Evolutionary conservation across 2,888 invertebrate genomes (phyloP).

Genomic region (Hyposoter didymator): DNA sequence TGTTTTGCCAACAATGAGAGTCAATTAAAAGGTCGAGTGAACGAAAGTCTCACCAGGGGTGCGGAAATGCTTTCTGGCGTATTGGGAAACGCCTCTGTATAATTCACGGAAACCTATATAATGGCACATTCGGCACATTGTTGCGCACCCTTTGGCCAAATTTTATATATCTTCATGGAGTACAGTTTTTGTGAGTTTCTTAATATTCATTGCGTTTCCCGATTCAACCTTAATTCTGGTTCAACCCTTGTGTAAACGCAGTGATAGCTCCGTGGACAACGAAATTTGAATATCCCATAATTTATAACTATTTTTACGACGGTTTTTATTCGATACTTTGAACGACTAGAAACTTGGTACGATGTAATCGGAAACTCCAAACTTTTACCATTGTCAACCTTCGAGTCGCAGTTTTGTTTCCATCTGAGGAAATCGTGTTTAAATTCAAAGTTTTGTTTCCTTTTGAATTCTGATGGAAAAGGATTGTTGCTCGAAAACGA

Average conservation of each 20-base stretch:
- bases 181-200: constrained; percentile 18
- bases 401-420: neutral
- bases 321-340: neutral
- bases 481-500: neutral
- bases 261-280: neutral
- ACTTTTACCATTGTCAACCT: neutral
- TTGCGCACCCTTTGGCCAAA: constrained; percentile 32
- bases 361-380: neutral
- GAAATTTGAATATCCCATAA: neutral
- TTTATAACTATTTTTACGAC: neutral
- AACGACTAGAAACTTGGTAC: neutral
- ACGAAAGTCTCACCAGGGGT: constrained; percentile 55
- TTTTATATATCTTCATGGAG: constrained; percentile 12
- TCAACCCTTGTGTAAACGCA: neutral
- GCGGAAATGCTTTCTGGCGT: constrained; percentile 42
- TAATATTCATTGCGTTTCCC: constrained; percentile 23
- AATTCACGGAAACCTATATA: constrained; percentile 4
- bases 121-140: constrained; percentile 22
- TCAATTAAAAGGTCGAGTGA: constrained; percentile 70
- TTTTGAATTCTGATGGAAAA: neutral
- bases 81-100: constrained; percentile 36
- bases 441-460: neutral
- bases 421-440: neutral
- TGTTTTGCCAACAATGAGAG: constrained; percentile 78
- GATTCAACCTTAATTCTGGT: constrained; percentile 13